Conservation (phyloP, 2,797 vertebrate species). For the Avahi laniger region DNA sequence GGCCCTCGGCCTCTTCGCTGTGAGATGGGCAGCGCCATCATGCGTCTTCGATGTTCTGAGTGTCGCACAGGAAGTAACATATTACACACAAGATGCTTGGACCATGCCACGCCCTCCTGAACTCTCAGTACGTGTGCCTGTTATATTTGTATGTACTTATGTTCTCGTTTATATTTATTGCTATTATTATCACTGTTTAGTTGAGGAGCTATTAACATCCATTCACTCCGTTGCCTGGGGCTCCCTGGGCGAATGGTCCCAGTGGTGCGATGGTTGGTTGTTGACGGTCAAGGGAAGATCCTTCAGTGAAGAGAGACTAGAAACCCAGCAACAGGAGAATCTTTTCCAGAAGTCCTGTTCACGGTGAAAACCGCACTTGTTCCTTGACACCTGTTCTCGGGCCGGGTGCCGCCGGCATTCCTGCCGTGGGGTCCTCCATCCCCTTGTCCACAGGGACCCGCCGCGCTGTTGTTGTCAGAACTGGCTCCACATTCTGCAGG, state of each 20-base stretch:
- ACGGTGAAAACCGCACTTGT: fast-evolving
- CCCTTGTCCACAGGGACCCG: neutral
- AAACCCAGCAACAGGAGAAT: neutral
- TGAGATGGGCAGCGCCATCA: fast-evolving
- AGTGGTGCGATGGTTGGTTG: neutral
- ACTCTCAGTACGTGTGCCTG: too few species aligned
- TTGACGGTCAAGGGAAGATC: neutral
- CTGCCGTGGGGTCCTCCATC: fast-evolving
- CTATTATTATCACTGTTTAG: neutral
- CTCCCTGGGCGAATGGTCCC: neutral
- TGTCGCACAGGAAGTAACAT: too few species aligned
- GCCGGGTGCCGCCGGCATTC: fast-evolving
- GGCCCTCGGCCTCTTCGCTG: neutral
- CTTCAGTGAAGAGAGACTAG: neutral
- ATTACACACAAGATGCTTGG: too few species aligned
- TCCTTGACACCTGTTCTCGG: neutral
- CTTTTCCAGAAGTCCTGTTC: neutral
- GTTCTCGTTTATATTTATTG: neutral
- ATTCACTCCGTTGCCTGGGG: neutral
- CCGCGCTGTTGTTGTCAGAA: constrained; percentile 60
- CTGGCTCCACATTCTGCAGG: constrained; percentile 48
- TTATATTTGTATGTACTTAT: neutral
- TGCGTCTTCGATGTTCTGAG: neutral
- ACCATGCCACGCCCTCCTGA: neutral
- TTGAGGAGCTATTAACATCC: neutral